A percentile compares a stretch with the other conserved stretches of the same genome.
Conservation (phyloP, 2,888 invertebrate genomes). For the Tachina fera region DNA sequence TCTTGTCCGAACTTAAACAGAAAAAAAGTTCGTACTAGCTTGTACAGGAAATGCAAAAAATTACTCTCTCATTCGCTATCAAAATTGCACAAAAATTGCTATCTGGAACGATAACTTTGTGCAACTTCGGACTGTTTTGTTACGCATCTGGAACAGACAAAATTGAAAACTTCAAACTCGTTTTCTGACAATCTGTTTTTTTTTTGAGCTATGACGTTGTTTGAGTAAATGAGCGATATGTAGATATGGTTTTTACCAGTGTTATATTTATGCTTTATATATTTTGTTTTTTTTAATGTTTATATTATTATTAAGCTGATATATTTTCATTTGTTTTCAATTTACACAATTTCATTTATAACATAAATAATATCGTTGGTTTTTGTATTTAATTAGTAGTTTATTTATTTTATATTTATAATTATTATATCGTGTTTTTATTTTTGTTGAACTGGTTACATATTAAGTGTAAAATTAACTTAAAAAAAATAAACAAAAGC, state of each 20-base stretch:
- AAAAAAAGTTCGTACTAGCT: too few relatives aligned
- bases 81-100: too few relatives aligned
- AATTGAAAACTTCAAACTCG: too few relatives aligned
- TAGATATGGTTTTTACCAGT: background rate
- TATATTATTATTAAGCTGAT: constrained; percentile 12
- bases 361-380: constrained; percentile 19
- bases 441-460: constrained; percentile 6
- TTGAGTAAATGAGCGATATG: background rate
- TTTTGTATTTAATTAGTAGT: constrained; percentile 26
- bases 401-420: constrained; percentile 16
- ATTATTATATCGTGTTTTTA: constrained; percentile 2
- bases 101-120: too few relatives aligned
- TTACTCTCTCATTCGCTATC: too few relatives aligned
- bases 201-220: background rate
- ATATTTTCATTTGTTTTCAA: constrained; percentile 18
- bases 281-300: background rate
- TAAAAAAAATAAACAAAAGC: constrained; percentile 37
- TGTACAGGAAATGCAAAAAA: too few relatives aligned
- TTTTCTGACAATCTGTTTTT: background rate
- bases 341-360: constrained; percentile 8
- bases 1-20: too few relatives aligned
- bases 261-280: background rate
- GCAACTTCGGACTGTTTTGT: too few relatives aligned
- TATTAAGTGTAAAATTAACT: constrained; percentile 8
- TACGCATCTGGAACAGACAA: too few relatives aligned